phyloP scores from a whole-genome alignment of 2,797 vertebrate genomes.

The Oryzias dopingdopingensis region DNA sequence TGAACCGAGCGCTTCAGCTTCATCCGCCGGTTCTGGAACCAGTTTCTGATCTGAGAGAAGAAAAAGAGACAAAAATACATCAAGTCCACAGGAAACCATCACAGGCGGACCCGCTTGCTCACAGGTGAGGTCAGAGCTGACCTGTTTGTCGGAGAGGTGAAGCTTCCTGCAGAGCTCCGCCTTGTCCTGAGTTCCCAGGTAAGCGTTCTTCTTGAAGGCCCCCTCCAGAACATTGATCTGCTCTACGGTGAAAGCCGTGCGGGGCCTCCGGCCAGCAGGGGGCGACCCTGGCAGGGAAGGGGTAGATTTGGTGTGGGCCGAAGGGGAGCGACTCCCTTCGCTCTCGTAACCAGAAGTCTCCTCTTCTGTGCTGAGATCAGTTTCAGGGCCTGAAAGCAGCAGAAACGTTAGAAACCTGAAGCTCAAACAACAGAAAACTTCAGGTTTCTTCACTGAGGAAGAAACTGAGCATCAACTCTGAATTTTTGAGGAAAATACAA shows the following conservation, averaged over 20 bases:
- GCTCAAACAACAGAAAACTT: neutral
- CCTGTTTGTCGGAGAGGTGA: slow-evolving; percentile 81
- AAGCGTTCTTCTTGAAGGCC: slow-evolving; percentile 78
- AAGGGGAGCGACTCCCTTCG: slow-evolving; percentile 66
- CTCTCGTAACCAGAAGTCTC: slow-evolving; percentile 81
- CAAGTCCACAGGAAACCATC: neutral
- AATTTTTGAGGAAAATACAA: no score
- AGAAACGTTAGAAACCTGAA: neutral
- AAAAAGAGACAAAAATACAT: neutral
- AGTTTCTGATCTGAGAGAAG: slow-evolving; percentile 77
- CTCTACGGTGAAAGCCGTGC: slow-evolving; percentile 79
- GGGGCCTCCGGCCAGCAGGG: slow-evolving; percentile 67
- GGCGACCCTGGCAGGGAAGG: slow-evolving; percentile 37
- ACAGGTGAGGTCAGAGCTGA: slow-evolving; percentile 14
- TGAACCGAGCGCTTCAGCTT: slow-evolving; percentile 81
- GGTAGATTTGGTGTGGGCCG: slow-evolving; percentile 3
- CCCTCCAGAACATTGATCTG: slow-evolving; percentile 79
- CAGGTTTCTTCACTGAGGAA: no score
- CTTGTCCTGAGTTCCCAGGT: slow-evolving; percentile 80
- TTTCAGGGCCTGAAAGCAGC: slow-evolving; percentile 42
- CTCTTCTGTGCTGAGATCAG: slow-evolving; percentile 69
- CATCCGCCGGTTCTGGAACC: slow-evolving; percentile 85
- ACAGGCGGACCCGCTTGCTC: no score
- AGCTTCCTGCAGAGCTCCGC: slow-evolving; percentile 78
- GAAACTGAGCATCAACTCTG: no score